These are phyloP conservation scores for Stichodactyla mertensii DNA, from an alignment of 64 coral and sea anemone species.

Conservation along the genomic window DNA sequence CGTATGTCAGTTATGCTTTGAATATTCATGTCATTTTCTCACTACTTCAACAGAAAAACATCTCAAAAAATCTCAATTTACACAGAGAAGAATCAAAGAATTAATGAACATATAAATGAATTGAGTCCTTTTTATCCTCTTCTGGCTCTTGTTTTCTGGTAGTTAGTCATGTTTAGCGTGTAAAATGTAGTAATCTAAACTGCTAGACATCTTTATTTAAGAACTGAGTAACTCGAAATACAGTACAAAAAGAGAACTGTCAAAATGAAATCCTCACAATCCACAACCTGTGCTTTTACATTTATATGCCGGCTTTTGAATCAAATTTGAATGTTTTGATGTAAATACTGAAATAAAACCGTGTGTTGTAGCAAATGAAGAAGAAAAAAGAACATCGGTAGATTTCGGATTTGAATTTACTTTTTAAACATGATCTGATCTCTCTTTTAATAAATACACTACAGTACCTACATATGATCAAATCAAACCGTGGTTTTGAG, in stretches of 20 bases:
- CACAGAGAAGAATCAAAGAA: background rate
- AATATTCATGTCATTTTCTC: conserved; percentile 22
- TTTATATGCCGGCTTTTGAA: background rate
- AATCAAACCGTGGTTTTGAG: background rate
- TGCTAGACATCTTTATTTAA: background rate
- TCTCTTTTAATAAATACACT: too few species aligned
- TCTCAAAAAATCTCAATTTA: background rate
- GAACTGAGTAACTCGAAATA: background rate
- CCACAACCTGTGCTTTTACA: background rate
- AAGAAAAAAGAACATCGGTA: background rate
- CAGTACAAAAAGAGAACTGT: background rate
- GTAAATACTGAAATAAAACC: background rate
- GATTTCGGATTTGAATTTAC: background rate
- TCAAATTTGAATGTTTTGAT: background rate
- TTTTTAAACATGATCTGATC: too few species aligned
- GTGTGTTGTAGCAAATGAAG: background rate
- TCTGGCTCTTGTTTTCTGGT: background rate
- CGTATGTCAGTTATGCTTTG: background rate
- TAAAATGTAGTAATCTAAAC: background rate
- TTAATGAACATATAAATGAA: background rate
- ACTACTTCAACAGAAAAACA: conserved; percentile 6
- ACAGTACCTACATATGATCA: too few species aligned
- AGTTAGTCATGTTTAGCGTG: background rate
- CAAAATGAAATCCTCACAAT: conserved; percentile 16
- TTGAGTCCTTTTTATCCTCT: background rate